Conservation (phyloP, 1,140 invertebrate species). For the Heliconius nattereri region DNA sequence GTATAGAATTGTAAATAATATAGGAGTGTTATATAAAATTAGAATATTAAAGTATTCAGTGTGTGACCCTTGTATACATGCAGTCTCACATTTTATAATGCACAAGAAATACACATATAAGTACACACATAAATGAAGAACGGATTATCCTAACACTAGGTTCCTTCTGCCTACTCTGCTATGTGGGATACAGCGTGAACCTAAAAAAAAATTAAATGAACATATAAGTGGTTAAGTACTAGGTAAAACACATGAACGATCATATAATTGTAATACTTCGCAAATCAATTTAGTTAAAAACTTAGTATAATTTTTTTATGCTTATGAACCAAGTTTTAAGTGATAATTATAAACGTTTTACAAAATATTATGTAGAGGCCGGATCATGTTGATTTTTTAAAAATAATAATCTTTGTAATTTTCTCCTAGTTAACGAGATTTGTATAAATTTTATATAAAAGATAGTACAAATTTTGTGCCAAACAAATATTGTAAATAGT, state of each 20-base stretch:
- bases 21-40: not conserved
- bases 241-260: no score
- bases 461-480: not conserved
- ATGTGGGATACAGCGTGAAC: no score
- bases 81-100: not conserved
- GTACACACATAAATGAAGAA: no score
- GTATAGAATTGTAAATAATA: not conserved
- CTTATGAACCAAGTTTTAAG: not conserved
- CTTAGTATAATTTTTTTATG: not conserved
- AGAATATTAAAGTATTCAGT: not conserved
- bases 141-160: no score
- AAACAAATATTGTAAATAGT: not conserved
- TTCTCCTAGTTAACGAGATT: not conserved
- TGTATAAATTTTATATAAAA: not conserved
- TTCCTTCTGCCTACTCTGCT: no score
- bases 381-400: not conserved
- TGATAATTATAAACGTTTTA: not conserved
- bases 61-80: not conserved
- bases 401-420: not conserved
- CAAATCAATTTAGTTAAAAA: not conserved
- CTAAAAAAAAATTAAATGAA: no score
- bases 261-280: not conserved
- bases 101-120: not conserved
- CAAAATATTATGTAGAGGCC: not conserved
- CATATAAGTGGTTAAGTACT: no score